Evolutionary conservation across 2,888 invertebrate genomes (phyloP).

Genomic region (Coleophora flavipennella): DNA sequence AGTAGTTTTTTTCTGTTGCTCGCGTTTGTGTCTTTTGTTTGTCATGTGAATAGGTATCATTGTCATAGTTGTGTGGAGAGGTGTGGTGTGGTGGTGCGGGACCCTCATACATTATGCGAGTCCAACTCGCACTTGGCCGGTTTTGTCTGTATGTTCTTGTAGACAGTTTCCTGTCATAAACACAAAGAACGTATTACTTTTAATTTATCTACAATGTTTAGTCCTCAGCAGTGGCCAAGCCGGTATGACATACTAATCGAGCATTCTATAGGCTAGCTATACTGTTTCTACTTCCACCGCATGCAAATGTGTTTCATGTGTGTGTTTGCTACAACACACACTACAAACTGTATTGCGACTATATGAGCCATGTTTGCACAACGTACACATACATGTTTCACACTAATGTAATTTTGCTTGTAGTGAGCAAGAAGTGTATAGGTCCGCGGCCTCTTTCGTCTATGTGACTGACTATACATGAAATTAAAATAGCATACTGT

Average conservation of each 20-base stretch:
- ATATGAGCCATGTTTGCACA: conserved; percentile 6
- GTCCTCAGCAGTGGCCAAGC: neutral
- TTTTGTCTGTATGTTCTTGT: no score
- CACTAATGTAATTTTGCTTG: conserved; percentile 12
- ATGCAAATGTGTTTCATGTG: conserved; percentile 38
- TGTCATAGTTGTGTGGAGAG: no score
- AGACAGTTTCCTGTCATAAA: no score
- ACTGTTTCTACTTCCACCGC: conserved; percentile 37
- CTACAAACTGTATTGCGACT: conserved; percentile 12
- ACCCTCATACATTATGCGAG: no score
- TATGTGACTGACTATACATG: neutral
- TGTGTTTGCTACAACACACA: conserved; percentile 25
- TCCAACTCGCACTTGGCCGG: no score
- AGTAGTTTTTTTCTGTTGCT: no score
- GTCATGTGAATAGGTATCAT: no score
- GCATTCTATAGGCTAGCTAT: conserved; percentile 36
- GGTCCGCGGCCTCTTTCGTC: conserved; percentile 36
- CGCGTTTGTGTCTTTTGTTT: no score
- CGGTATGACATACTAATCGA: conserved; percentile 51
- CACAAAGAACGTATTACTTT: no score
- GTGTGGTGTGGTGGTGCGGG: no score
- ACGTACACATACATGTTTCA: conserved; percentile 30
- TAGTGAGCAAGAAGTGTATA: conserved; percentile 13
- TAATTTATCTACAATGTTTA: no score
- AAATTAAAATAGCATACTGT: neutral